Base-by-base conservation (phyloP, 2,888 invertebrate species). In the Trichogramma evanescens region DNA sequence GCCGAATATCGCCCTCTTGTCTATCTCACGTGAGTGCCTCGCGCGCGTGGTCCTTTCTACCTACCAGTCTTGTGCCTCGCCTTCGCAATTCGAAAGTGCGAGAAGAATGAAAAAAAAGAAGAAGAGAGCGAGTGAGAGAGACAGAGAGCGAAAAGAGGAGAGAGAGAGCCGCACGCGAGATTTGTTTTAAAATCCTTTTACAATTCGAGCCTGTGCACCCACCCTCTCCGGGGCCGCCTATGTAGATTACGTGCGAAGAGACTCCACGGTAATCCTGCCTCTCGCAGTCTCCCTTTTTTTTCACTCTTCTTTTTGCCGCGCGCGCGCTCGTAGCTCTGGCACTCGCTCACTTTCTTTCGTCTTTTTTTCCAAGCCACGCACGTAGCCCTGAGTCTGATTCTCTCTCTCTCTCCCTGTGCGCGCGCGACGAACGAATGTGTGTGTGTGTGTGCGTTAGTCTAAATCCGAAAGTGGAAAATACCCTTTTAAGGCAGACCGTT, bases 121-220 rank as follows among this genome's bases (percentile, higher is more conserved):
- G 26, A 2, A 26, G 26, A 26, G 26, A 26, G 26, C 3, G 26
- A 26, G 26, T 2, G 26, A 26, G 3, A 26, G 26, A 26, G 26
- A 26, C 3, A 26, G 26, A 26, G 26, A 26, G 26, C 26, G 26
- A 26, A 26, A 26, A 26, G 26, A 26, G 3, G 26, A 26, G 26
- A 26, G 26, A 26, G 26, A 26, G 26, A 26, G 69, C 72, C 68
- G 71, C 70, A 70, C 68, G 73, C 73, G 74, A 76, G 76, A 76
- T 76, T 76, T 77, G 75, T 77, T 77, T 75, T 74, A 72, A 76
- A 77, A 76, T 76, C 76, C 77, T 76, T 77, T 76, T 74, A 75
- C 76, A 73, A 73, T 76, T 75, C 74, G 63, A 63, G 59, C 64
- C 42, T 57, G 54, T 50, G 61, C 58, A 51, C 57, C 58, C 63